phyloP scores from a whole-genome alignment of 2,797 vertebrate species.

The Holocentrus rufus region DNA sequence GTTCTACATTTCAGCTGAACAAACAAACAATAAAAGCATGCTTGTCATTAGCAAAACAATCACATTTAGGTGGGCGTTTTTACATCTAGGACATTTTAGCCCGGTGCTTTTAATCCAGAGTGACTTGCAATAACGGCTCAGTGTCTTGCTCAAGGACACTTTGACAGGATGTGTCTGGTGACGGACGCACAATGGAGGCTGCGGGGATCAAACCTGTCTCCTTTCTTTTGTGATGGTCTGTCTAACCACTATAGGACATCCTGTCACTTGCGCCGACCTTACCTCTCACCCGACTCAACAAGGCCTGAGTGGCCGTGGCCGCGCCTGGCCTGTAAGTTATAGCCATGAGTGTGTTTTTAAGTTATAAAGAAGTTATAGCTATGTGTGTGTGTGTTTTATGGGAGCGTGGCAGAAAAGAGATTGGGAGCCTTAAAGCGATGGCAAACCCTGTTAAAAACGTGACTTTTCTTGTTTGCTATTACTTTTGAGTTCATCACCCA shows the following conservation, averaged over 20 bases:
- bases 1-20: background rate
- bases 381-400: no score
- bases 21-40: conserved; percentile 1
- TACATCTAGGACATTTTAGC: background rate
- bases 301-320: background rate
- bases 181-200: background rate
- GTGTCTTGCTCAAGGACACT: background rate
- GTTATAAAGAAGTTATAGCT: no score
- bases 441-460: no score
- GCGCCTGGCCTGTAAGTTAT: no score
- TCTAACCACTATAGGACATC: no score
- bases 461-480: no score
- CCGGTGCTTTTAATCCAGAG: background rate
- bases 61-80: background rate
- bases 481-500: no score
- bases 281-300: background rate
- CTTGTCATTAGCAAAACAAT: background rate
- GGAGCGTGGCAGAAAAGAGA: no score
- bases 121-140: background rate
- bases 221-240: background rate
- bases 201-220: background rate
- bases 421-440: no score
- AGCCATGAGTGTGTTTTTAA: conserved; percentile 8
- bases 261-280: no score
- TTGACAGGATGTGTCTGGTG: background rate